Percentiles rank a stretch among this genome's conserved stretches.
Conservation (phyloP, 2,888 invertebrate species). For the Dryadula phaetusa region DNA sequence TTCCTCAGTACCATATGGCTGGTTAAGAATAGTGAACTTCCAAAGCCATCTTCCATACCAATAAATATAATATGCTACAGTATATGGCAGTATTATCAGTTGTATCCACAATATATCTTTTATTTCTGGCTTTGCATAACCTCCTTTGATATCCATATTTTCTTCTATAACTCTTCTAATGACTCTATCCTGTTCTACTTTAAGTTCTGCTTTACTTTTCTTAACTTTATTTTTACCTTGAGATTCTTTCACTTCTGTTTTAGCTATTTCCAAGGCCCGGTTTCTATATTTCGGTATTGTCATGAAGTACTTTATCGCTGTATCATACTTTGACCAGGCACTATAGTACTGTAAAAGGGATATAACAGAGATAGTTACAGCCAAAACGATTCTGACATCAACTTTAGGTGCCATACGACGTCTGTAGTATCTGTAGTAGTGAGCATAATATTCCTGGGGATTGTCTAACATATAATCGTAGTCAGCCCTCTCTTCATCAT, state of each 20-base stretch:
- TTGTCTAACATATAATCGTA: constrained; percentile 98
- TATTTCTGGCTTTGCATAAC: constrained; percentile 93
- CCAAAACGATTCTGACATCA: constrained; percentile 94
- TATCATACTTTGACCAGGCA: constrained; percentile 91
- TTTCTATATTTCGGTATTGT: constrained; percentile 94
- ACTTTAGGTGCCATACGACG: constrained; percentile 95
- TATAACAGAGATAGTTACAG: constrained; percentile 92
- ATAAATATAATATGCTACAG: constrained; percentile 86
- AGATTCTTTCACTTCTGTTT: constrained; percentile 83
- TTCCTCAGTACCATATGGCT: constrained; percentile 92
- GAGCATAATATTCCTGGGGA: constrained; percentile 95
- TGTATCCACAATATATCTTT: constrained; percentile 93
- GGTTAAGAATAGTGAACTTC: constrained; percentile 89
- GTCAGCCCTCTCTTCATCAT: constrained; percentile 94
- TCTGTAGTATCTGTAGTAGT: constrained; percentile 96
- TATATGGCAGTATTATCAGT: constrained; percentile 91
- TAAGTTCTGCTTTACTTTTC: constrained; percentile 86
- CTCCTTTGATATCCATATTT: constrained; percentile 97
- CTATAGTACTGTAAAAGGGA: constrained; percentile 94
- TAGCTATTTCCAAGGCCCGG: constrained; percentile 89
- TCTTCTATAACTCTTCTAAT: constrained; percentile 93
- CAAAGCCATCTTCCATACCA: constrained; percentile 93
- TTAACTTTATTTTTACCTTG: constrained; percentile 82
- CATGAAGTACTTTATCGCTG: constrained; percentile 94
- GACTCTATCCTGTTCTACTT: constrained; percentile 91